Conservation (phyloP, 2,888 invertebrate species). For the Synergus umbraculus region DNA sequence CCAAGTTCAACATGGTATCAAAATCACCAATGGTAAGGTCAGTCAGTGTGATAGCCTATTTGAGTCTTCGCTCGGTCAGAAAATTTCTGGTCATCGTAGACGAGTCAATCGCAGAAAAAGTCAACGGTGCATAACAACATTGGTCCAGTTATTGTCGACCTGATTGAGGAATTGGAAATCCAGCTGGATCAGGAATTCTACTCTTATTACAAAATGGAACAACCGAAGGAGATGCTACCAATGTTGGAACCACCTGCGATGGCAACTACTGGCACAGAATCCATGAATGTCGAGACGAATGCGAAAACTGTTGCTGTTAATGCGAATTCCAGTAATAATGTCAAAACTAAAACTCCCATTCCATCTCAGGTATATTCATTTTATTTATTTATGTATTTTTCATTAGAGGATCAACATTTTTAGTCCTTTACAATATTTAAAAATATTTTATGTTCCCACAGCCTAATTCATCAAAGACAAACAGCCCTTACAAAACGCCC, state of each 20-base stretch:
- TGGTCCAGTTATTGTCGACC: constrained; percentile 84
- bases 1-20: constrained; percentile 70
- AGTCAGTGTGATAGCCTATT: not conserved
- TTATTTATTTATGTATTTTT: not conserved
- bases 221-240: constrained; percentile 59
- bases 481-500: not conserved
- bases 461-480: constrained; percentile 4
- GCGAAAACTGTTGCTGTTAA: constrained; percentile 50
- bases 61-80: not conserved
- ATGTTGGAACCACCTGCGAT: constrained; percentile 58
- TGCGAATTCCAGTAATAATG: not conserved
- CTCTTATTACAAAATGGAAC: constrained; percentile 67
- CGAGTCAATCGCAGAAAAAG: constrained; percentile 68
- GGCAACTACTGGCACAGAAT: constrained; percentile 36
- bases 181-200: constrained; percentile 73
- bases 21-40: constrained; percentile 65
- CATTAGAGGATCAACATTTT: not conserved
- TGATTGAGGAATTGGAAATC: constrained; percentile 84
- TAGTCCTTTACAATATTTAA: not conserved
- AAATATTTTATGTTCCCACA: not conserved
- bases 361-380: constrained; percentile 17
- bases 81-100: constrained; percentile 50
- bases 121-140: constrained; percentile 74
- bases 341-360: constrained; percentile 8
- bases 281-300: constrained; percentile 51